Base-by-base conservation (phyloP, 2,888 invertebrate species). In the Pediacus dermestoides region DNA sequence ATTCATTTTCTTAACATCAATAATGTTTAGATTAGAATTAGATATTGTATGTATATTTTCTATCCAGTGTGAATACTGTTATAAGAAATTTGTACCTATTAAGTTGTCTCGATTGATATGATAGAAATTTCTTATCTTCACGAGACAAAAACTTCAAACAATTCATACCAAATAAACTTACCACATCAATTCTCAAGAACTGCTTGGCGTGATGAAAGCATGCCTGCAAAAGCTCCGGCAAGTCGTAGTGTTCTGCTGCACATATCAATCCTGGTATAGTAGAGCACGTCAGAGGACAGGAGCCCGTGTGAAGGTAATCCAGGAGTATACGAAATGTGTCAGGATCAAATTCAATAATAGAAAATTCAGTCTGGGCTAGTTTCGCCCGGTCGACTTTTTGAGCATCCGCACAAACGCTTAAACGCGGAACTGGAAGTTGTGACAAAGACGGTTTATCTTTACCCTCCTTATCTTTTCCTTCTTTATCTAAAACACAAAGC, bases 161-260 rank as follows among this genome's bases (percentile, higher is more conserved):
- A n/a, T n/a, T n/a, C n/a, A n/a, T n/a, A n/a, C n/a, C n/a, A n/a
- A n/a, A 25, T 25, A 7, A 27, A 64, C 76, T 72, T 64, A 88
- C 92, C 61, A 92, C 88, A 72, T 92, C 91, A 67, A 91, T 88
- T 55, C 91, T 78, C 21, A 93, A 76, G 68, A 91, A 92, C 68
- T 93, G 92, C 67, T 93, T 93, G 57, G 92, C 91, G 61, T 93
- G 93, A 65, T 93, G 93, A 73, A 93, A 93, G 71, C 93, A 93
- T 7, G 93, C 93, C 64, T 93, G 92, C 44, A 93, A 74, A 36
- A 93, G 74, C 66, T 93, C 93, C 0, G 93, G 92, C 42, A 93
- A 74, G 70, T 93, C 93, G 67, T 92, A 93, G 66, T 93, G 93
- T 61, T 93, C 93, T 1, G 93, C 93, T 1, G 93, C 92, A 66